Base-by-base conservation (phyloP, 2,888 invertebrate species). In the Hoplodrina ambigua region DNA sequence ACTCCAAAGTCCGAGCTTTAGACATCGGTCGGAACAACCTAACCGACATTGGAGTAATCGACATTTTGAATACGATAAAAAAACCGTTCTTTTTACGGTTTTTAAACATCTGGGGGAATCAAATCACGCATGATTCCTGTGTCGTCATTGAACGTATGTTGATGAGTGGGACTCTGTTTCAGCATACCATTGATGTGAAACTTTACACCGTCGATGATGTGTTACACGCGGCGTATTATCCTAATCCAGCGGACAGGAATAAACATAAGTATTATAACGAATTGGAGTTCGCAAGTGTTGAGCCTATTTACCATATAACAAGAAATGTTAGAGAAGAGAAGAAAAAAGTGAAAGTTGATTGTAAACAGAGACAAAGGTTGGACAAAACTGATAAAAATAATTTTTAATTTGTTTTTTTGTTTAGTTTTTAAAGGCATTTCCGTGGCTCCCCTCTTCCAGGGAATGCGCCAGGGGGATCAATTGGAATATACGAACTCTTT, bases 11-110 rank as follows among this genome's bases (percentile, higher is more conserved):
- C 11, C 88, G 96, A 55, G 94, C 96, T 0, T 87, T 97, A 30
- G 97, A 97, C 77, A 90, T 97, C 5, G 94, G 96, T 0, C 83
- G 96, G 55, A 97, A 97, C 80, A 93, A 93, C 84, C 92, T 97
- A 57, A 93, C 91, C 2, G 96, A 97, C 73, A 75, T 73, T 37
- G 97, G 97, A 15, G 85, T 97, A 44, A 80, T 96, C 1, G 94
- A 96, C 72, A 82, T 97, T 56, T 89, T 97, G 55, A 94, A 96
- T 75, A 94, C 96, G 0, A 78, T 97, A 2, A 97, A 96, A 81
- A 97, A 97, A 83, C 93, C 93, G 11, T 90, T 83, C 57, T 91
- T 84, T 78, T 69, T 95, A 52, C 85, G 94, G 46, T 94, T 94
- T 80, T 85, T 96, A 7, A 94, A 94, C 49, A 90, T 96, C 19